Base-by-base conservation (phyloP, 2,797 vertebrate genomes). In the Parauchenoglanis ngamensis region DNA sequence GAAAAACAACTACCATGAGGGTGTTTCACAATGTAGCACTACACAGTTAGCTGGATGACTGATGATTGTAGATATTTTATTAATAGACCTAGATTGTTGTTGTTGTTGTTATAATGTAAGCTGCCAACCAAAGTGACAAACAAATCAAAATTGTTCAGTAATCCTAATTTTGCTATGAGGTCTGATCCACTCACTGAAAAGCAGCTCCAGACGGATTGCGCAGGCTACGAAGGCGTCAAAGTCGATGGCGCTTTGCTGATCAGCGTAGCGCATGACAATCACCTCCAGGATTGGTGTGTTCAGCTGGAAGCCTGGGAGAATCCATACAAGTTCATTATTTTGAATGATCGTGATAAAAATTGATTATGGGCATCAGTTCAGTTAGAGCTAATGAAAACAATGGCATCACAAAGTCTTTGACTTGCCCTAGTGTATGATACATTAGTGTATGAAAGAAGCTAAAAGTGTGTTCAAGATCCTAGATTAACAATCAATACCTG, bases 161-260 rank as follows among this genome's bases (percentile, higher is more conserved):
- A 82, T 19, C n/a, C 23, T 82, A 65, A 49, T 28, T 13, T 23
- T 6, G 72, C 40, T 13, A n/a, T 23, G 21, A 61, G 77, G 40
- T 63, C 49, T 46, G 63, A 23, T 57, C 84, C 65, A 95, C 97
- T 96, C 93, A 98, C 97, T 96, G 93, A 97, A 98, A 63, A 98
- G 94, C 88, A 93, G 95, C 94, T 99, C 98, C 92, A 98, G 89
- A 86, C 94, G 95, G 81, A 98, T 94, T 92, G 97, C 92, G 56
- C 97, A 98, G 78, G 94, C 91, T 10, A 98, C 93, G 0, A 98
- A 99, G 90, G 93, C 92, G n/a, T 98, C 95, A 0, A 98, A 98
- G 91, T 97, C 94, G 0, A 98, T 92, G 90, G 94, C 93, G 17
- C 95, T 94, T 31, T 94, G 92, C 90, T 92, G 92, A 52, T 96